phyloP scores from a whole-genome alignment of 2,113 vertebrate genomes.

The Strix uralensis region DNA sequence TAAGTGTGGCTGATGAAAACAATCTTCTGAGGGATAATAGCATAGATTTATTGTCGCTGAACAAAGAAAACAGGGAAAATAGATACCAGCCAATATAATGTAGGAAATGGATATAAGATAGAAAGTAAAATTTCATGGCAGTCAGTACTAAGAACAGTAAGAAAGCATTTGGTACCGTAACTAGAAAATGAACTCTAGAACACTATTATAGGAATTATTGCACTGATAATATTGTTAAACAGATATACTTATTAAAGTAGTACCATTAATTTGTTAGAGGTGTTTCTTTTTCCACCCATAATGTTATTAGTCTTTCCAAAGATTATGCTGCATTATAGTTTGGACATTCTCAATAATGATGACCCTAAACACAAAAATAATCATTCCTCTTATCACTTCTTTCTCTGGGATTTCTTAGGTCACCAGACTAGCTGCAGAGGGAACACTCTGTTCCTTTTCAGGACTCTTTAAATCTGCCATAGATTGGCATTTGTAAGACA shows the following conservation, averaged over 20 bases:
- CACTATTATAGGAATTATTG: background rate
- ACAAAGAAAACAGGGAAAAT: background rate
- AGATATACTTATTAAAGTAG: background rate
- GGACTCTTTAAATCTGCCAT: background rate
- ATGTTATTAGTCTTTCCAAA: background rate
- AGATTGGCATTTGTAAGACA: background rate
- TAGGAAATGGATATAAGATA: background rate
- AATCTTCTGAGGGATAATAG: background rate
- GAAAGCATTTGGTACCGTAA: background rate
- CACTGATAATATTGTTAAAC: background rate
- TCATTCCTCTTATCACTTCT: background rate
- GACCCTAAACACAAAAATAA: background rate
- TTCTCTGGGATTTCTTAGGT: background rate
- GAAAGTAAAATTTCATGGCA: background rate
- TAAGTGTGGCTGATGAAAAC: background rate
- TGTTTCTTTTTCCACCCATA: background rate
- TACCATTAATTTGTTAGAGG: background rate
- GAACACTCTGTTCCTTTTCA: background rate
- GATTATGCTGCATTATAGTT: background rate
- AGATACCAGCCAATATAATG: background rate
- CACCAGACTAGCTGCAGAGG: background rate
- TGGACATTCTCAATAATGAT: background rate
- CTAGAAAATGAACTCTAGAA: background rate
- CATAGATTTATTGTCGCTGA: background rate
- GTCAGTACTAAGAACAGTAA: background rate